phyloP scores from a whole-genome alignment of 2,113 vertebrate genomes.

The Stegostoma tigrinum region DNA sequence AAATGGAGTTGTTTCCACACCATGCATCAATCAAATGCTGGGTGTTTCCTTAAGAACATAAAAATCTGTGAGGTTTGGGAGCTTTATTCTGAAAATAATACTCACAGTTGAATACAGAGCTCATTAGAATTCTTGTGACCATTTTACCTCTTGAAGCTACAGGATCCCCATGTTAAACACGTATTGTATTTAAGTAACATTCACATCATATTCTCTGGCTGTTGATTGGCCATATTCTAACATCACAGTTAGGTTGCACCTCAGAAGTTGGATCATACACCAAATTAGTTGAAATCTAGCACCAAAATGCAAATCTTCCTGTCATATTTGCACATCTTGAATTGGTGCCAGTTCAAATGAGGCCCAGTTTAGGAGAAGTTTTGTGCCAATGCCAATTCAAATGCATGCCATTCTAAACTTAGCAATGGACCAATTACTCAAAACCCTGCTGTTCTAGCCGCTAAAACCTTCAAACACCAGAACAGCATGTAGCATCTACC shows the following conservation, averaged over 20 bases:
- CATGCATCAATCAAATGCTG: background rate
- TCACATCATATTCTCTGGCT: background rate
- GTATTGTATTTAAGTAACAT: background rate
- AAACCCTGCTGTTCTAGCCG: background rate
- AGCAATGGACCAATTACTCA: background rate
- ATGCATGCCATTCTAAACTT: background rate
- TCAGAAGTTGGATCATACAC: background rate
- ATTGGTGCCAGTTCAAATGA: conserved; percentile 3
- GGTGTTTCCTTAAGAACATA: background rate
- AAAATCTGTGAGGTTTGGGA: background rate
- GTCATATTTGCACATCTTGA: background rate
- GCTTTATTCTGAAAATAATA: background rate
- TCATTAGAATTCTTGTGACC: background rate
- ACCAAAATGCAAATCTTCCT: background rate
- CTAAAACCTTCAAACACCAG: background rate
- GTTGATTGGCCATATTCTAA: background rate
- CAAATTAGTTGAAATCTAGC: background rate
- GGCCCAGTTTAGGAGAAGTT: background rate
- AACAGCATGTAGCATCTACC: conserved; percentile 19
- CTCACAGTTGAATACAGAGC: background rate
- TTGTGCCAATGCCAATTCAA: conserved; percentile 3
- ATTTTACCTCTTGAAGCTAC: background rate
- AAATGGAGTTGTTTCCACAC: background rate
- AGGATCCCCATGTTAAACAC: background rate
- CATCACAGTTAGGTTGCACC: background rate